A percentile compares a stretch with the other conserved stretches of the same genome.
Evolutionary conservation across 2,113 vertebrate species (phyloP).

Genomic region (Oenanthe oenanthe): DNA sequence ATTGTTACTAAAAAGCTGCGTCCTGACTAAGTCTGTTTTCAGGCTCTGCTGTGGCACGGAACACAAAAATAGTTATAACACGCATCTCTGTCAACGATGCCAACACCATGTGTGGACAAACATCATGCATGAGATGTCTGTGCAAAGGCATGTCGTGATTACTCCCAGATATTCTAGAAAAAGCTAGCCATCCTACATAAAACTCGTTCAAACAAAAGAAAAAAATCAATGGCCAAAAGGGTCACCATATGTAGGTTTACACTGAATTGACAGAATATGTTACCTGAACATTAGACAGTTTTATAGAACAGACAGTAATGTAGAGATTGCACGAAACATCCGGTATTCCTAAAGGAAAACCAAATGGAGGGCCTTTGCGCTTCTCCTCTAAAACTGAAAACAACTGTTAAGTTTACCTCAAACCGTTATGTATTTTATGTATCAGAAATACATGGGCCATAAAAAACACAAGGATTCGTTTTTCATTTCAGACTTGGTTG

Average conservation of each 20-base stretch:
- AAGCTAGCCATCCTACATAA: neutral
- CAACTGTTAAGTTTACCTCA: neutral
- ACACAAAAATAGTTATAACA: neutral
- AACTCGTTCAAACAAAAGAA: neutral
- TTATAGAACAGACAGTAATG: neutral
- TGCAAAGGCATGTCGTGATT: neutral
- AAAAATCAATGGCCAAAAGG: neutral
- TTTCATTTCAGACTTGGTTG: neutral
- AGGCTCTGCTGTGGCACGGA: neutral
- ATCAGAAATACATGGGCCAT: neutral
- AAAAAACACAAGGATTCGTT: neutral
- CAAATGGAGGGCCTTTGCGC: neutral
- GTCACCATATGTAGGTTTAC: neutral
- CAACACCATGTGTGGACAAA: neutral
- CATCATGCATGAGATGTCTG: neutral
- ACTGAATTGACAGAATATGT: neutral
- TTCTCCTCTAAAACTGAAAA: neutral
- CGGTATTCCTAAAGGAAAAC: neutral
- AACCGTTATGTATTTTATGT: neutral
- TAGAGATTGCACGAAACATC: neutral
- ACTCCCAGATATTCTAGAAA: neutral
- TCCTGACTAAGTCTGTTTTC: neutral
- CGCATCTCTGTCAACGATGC: neutral
- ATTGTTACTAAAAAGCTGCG: neutral
- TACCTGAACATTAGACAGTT: neutral